Base-by-base conservation (phyloP, 2,113 vertebrate species). In the Acinonyx jubatus region DNA sequence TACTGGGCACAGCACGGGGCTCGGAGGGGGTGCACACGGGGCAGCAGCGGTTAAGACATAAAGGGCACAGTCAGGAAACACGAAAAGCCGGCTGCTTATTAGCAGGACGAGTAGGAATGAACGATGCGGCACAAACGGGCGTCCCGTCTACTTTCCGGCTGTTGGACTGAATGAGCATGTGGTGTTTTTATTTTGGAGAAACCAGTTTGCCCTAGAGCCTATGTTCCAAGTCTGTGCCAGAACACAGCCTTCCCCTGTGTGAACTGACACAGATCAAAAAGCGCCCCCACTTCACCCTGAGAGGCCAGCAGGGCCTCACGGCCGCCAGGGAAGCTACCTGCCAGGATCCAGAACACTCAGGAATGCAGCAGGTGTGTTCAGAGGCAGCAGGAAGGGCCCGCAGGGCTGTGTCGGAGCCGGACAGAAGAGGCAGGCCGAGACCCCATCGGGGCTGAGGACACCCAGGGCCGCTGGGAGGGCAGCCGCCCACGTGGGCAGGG, bases 361-460 rank as follows among this genome's bases (percentile, higher is more conserved):
- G 2, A 21, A 11, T 1, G 1, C 0, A 0, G 55, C 16, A 65
- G 73, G 52, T 3, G 1, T 3, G 5, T 5, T 12, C 23, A 1
- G 55, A 23, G 78, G 4, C 3, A 3, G 7, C 12, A 4, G 18
- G 1, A 52, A 21, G 23, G 18, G 85, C 31, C 11, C 0, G 14
- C 21, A 2, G 33, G n/a, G 1, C 88, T 8, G 55, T 12, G 1
- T 19, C 1, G 41, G 52, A 19, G 14, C 15, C 2, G 2, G 12
- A 23, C 87, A 14, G 16, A 48, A 31, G n/a, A 4, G 27, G 81
- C 18, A 0, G 21, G 27, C 14, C 2, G 16, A 52, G 91, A 23
- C 25, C 5, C 31, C 18, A 13, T 18, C 5, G 21, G 66, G 18
- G 29, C 15, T 27, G 25, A 61, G 50, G 23, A 23, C 0, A 2